phyloP scores from a whole-genome alignment of 2,888 invertebrate species.

The Sphaeridia pumilis region DNA sequence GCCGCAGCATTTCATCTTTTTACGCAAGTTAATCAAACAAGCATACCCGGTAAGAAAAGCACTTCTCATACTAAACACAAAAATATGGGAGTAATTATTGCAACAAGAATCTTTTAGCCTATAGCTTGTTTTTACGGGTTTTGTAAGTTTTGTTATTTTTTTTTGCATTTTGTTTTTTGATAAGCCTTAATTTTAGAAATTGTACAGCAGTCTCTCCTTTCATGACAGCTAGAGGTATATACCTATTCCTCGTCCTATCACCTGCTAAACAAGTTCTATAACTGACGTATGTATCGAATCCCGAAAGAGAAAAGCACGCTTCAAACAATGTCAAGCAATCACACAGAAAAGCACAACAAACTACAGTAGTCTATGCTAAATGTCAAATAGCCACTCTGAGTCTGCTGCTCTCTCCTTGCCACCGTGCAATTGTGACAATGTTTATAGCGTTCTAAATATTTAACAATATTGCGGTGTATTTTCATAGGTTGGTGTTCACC shows the following conservation, averaged over 20 bases:
- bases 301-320: constrained; percentile 8
- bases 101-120: background rate
- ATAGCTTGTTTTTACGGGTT: background rate
- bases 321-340: constrained; percentile 7
- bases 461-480: background rate
- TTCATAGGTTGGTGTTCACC: background rate
- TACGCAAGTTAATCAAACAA: too few relatives aligned
- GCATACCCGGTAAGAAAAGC: background rate
- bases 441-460: background rate
- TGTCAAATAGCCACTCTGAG: background rate
- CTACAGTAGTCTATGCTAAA: background rate
- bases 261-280: background rate
- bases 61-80: background rate
- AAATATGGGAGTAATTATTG: background rate
- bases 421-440: background rate
- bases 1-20: too few relatives aligned
- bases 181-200: background rate
- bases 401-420: background rate
- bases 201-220: background rate
- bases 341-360: background rate
- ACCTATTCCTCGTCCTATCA: background rate
- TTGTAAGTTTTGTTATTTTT: background rate
- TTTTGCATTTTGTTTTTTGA: background rate
- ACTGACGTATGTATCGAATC: constrained; percentile 8
- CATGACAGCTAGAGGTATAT: background rate